Conservation (phyloP, 2,888 invertebrate genomes). For the Galerucella calmariensis region DNA sequence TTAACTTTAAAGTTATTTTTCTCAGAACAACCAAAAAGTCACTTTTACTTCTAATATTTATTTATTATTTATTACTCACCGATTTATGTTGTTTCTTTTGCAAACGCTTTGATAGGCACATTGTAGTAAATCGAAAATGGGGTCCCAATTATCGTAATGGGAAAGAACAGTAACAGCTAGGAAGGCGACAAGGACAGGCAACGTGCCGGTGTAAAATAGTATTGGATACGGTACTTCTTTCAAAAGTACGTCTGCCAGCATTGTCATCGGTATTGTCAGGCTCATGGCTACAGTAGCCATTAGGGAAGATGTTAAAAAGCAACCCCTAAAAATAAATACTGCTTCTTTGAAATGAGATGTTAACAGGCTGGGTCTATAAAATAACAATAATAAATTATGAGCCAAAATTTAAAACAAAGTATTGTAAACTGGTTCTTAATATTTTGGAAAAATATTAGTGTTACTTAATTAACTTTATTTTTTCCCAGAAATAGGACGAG, state of each 20-base stretch:
- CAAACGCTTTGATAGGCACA: slow-evolving; percentile 67
- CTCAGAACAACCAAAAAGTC: too few relatives aligned
- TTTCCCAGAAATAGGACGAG: too few relatives aligned
- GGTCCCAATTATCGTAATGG: slow-evolving; percentile 87
- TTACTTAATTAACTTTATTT: too few relatives aligned
- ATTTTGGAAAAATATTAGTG: too few relatives aligned
- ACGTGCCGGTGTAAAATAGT: slow-evolving; percentile 80
- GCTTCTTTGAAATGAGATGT: neutral
- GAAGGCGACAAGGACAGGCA: slow-evolving; percentile 82
- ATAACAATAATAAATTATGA: too few relatives aligned
- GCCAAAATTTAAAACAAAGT: too few relatives aligned
- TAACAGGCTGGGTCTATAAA: too few relatives aligned
- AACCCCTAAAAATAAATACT: slow-evolving; percentile 68
- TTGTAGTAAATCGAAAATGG: slow-evolving; percentile 71
- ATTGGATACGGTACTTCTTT: slow-evolving; percentile 75
- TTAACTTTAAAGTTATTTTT: too few relatives aligned
- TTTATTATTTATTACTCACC: slow-evolving; percentile 58
- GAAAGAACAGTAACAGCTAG: slow-evolving; percentile 76
- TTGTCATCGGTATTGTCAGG: slow-evolving; percentile 88
- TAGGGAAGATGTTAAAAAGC: slow-evolving; percentile 90
- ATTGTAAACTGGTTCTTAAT: too few relatives aligned
- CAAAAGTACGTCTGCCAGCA: slow-evolving; percentile 83
- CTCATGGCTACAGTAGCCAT: slow-evolving; percentile 89
- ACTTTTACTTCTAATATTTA: too few relatives aligned
- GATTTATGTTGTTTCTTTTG: slow-evolving; percentile 65